phyloP scores from a whole-genome alignment of 35 echinoderm and acorn worm genomes.

The Apostichopus japonicus region DNA sequence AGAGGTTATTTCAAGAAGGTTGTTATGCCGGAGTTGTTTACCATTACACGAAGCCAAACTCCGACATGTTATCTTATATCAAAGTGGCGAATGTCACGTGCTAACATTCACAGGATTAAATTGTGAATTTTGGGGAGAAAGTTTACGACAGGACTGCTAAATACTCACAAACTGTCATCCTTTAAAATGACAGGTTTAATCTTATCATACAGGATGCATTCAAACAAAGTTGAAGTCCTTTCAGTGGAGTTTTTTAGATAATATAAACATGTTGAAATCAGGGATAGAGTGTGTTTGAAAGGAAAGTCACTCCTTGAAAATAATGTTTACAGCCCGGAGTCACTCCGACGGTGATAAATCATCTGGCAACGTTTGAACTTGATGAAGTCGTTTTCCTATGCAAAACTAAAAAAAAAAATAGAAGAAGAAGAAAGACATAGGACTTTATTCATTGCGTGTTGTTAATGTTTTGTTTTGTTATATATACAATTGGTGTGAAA shows the following conservation, averaged over 20 bases:
- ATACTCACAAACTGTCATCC: slow-evolving; percentile 22
- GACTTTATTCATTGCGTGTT: background rate
- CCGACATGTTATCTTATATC: background rate
- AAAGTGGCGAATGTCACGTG: slow-evolving; percentile 21
- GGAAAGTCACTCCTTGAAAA: slow-evolving; percentile 25
- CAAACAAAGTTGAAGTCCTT: slow-evolving; percentile 19
- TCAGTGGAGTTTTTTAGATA: slow-evolving; percentile 15
- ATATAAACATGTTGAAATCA: slow-evolving; percentile 15
- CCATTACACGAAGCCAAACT: background rate
- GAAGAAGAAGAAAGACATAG: background rate
- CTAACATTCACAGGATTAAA: slow-evolving; percentile 5
- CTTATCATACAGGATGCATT: slow-evolving; percentile 9
- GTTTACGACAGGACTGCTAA: slow-evolving; percentile 9
- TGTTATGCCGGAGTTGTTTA: background rate
- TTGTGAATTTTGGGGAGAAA: slow-evolving; percentile 13
- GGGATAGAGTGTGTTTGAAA: slow-evolving; percentile 22
- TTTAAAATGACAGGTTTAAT: slow-evolving; percentile 18
- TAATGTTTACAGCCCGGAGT: slow-evolving; percentile 38
- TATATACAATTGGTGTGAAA: no score
- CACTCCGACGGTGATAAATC: slow-evolving; percentile 21
- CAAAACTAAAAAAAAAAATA: no score
- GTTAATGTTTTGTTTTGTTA: no score
- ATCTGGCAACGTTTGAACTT: slow-evolving; percentile 17
- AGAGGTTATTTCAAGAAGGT: no score
- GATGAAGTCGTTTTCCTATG: slow-evolving; percentile 14